phyloP scores from a whole-genome alignment of 2,113 vertebrate species.

The Cololabis saira region DNA sequence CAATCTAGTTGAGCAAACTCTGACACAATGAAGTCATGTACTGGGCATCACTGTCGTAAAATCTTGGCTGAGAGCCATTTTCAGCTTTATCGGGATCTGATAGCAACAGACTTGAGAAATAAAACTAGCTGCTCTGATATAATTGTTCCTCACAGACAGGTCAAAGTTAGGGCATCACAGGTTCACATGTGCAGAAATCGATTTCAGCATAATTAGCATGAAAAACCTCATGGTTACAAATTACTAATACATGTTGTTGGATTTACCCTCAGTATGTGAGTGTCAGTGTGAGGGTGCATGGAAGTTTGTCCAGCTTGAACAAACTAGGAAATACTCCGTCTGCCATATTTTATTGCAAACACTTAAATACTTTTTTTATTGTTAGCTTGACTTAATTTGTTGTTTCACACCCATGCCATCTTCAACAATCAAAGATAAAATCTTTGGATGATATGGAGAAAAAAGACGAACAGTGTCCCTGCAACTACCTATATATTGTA shows the following conservation, averaged over 20 bases:
- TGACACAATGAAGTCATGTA: conserved; percentile 63
- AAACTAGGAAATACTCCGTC: no score
- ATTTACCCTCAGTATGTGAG: no score
- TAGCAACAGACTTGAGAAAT: conserved; percentile 27
- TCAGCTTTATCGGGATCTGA: conserved; percentile 48
- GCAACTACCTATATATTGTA: no score
- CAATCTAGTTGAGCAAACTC: conserved; percentile 46
- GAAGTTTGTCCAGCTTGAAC: no score
- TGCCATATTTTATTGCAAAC: no score
- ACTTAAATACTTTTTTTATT: no score
- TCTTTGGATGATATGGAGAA: no score
- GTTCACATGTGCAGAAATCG: background rate
- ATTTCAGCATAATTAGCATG: background rate
- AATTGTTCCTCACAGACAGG: conserved; percentile 5
- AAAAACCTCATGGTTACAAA: background rate
- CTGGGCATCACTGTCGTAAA: conserved; percentile 45
- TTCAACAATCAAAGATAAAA: no score
- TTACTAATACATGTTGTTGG: background rate
- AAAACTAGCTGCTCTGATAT: conserved; percentile 18
- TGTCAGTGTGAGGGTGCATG: no score
- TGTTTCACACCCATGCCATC: no score
- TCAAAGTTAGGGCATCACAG: conserved; percentile 21
- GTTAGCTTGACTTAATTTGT: no score
- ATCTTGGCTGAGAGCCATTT: conserved; percentile 22
- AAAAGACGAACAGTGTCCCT: no score